A percentile compares a stretch with the other conserved stretches of the same genome.
These are phyloP conservation scores for Sycophaga agraensis DNA, from an alignment of 1,140 invertebrate genomes.

Conservation along the genomic window DNA sequence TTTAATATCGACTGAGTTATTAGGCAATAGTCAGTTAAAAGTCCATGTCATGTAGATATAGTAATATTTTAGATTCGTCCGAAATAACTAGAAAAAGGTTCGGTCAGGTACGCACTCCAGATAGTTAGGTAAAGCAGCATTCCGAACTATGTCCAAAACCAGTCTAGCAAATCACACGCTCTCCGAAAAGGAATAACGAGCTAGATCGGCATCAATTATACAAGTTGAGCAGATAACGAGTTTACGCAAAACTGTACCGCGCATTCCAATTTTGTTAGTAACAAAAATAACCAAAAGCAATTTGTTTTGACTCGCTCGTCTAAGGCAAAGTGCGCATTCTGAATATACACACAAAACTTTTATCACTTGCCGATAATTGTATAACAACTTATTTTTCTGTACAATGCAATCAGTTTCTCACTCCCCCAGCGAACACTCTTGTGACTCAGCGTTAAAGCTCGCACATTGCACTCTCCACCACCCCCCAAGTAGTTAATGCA, in stretches of 20 bases:
- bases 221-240: background rate
- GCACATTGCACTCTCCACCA: no score
- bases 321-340: no score
- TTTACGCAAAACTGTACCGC: background rate
- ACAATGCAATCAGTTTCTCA: no score
- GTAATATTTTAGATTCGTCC: background rate
- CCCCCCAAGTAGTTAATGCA: slow-evolving; percentile 15
- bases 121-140: slow-evolving; percentile 37
- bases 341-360: background rate
- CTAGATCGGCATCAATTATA: background rate
- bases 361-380: no score
- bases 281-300: slow-evolving; percentile 4
- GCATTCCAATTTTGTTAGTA: slow-evolving; percentile 21
- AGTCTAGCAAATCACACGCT: slow-evolving; percentile 25
- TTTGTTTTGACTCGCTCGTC: no score
- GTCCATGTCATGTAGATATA: background rate
- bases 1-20: no score
- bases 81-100: slow-evolving; percentile 27
- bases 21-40: background rate
- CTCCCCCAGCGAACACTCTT: background rate
- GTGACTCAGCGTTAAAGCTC: no score
- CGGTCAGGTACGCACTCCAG: slow-evolving; percentile 42
- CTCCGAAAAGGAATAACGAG: background rate
- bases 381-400: no score
- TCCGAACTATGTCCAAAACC: slow-evolving; percentile 34